Evolutionary conservation across 1,140 invertebrate species (phyloP).

Genomic region (Lasioglossum albipes): DNA sequence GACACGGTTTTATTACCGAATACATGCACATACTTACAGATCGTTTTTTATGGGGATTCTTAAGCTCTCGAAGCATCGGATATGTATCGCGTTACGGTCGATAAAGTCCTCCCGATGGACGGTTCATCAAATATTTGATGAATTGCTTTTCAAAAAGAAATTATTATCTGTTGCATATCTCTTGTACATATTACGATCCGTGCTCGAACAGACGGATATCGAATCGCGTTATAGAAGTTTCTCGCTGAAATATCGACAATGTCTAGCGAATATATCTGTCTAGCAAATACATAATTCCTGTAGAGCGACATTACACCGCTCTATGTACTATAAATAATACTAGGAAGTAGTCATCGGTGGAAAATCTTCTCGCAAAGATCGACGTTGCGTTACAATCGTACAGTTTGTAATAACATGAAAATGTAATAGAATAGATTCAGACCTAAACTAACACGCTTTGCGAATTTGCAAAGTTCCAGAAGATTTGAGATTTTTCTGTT

Average conservation of each 20-base stretch:
- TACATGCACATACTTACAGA: neutral
- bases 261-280: neutral
- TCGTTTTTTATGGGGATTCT: neutral
- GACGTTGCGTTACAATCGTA: too few species aligned
- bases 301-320: neutral
- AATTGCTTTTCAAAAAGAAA: neutral
- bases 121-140: neutral
- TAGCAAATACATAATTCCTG: neutral
- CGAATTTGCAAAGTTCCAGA: too few species aligned
- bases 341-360: neutral
- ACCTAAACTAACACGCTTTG: too few species aligned
- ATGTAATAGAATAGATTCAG: too few species aligned
- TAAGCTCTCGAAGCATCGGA: neutral
- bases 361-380: neutral
- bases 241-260: conserved; percentile 9
- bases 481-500: too few species aligned
- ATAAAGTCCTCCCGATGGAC: neutral
- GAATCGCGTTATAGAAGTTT: neutral
- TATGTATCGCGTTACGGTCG: neutral
- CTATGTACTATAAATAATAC: neutral
- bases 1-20: neutral
- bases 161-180: neutral
- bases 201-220: neutral
- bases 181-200: neutral
- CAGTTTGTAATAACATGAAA: too few species aligned